These are phyloP conservation scores for Anadara kagoshimensis DNA, from an alignment of 1,140 invertebrate genomes.

Conservation along the genomic window DNA sequence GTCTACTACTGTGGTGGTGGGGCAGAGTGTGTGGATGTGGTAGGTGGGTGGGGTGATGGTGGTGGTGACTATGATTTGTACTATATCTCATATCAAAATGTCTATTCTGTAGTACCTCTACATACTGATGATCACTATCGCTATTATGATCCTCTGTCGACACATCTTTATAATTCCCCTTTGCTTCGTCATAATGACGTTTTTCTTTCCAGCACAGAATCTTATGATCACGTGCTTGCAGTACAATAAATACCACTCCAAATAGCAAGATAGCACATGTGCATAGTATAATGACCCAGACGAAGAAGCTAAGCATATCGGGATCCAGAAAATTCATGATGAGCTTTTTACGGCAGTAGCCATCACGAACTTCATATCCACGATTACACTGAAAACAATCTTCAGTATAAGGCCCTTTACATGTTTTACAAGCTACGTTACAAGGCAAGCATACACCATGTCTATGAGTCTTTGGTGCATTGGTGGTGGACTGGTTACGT, in stretches of 20 bases:
- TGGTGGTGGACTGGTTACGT: constrained; percentile 37
- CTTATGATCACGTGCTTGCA: constrained; percentile 57
- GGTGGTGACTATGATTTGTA: too few relatives aligned
- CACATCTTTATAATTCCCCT: constrained; percentile 61
- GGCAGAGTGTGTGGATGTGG: too few relatives aligned
- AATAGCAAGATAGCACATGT: constrained; percentile 61
- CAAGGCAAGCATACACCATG: constrained; percentile 61
- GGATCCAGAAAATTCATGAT: constrained; percentile 65
- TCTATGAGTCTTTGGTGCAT: constrained; percentile 42
- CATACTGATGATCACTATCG: constrained; percentile 44
- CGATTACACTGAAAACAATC: constrained; percentile 66
- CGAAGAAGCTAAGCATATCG: constrained; percentile 63
- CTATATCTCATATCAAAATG: background rate
- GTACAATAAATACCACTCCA: constrained; percentile 59
- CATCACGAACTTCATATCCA: constrained; percentile 54
- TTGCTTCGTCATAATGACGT: constrained; percentile 50
- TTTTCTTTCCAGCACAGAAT: constrained; percentile 64
- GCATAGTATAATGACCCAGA: constrained; percentile 67
- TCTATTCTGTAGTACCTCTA: constrained; percentile 28
- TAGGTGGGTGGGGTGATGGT: too few relatives aligned
- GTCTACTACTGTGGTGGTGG: too few relatives aligned
- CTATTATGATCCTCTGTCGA: constrained; percentile 41
- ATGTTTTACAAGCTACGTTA: constrained; percentile 63
- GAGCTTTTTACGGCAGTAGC: constrained; percentile 58
- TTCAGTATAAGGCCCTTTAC: constrained; percentile 52